Evolutionary conservation across 2,888 invertebrate species (phyloP).

Genomic region (Plemyria rubiginata): DNA sequence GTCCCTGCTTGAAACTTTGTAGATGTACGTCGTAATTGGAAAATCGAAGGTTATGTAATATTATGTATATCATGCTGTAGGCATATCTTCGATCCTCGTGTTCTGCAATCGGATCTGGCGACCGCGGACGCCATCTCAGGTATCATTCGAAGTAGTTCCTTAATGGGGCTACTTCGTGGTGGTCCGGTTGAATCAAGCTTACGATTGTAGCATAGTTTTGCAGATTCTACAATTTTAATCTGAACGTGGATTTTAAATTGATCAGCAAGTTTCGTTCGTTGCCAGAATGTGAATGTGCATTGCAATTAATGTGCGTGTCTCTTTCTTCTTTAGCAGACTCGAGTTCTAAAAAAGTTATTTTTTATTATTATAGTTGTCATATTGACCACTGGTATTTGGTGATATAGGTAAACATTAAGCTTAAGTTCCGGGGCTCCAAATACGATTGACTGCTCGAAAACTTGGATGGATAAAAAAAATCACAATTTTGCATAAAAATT

Average conservation of each 20-base stretch:
- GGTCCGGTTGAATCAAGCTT: conserved; percentile 55
- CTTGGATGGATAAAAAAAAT: too few species aligned
- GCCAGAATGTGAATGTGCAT: not conserved
- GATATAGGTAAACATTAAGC: too few species aligned
- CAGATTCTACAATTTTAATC: conserved; percentile 21
- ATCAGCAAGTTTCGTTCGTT: not conserved
- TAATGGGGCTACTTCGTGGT: conserved; percentile 56
- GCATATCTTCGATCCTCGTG: conserved; percentile 38
- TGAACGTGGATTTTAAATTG: not conserved
- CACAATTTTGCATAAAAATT: too few species aligned
- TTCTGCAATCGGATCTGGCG: conserved; percentile 51
- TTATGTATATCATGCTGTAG: conserved; percentile 24
- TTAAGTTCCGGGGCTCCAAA: too few species aligned
- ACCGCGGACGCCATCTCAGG: conserved; percentile 54
- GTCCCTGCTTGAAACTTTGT: too few species aligned
- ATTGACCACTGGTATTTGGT: not conserved
- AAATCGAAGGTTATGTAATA: conserved; percentile 17
- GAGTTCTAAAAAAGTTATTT: not conserved
- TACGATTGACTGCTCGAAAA: too few species aligned
- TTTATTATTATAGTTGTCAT: too few species aligned
- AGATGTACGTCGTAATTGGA: too few species aligned
- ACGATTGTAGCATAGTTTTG: conserved; percentile 26
- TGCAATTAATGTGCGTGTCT: too few species aligned
- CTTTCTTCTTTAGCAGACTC: not conserved
- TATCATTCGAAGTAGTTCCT: conserved; percentile 52